Evolutionary conservation across 2,888 invertebrate genomes (phyloP).

Genomic region (Lochmaea capreae): DNA sequence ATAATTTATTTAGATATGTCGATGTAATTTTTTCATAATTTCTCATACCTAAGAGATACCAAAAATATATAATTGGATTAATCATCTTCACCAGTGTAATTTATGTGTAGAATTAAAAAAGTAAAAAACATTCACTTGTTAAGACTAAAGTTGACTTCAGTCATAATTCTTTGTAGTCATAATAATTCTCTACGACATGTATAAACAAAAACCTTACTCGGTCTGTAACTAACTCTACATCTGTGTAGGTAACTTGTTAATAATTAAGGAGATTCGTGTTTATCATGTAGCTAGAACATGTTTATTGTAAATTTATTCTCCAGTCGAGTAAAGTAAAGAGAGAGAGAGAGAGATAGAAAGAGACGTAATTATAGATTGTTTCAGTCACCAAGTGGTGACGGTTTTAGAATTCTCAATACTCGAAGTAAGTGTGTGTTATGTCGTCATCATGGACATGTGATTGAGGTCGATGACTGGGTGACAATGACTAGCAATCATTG

Average conservation of each 20-base stretch:
- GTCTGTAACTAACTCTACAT: slow-evolving; percentile 22
- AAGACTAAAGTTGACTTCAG: background rate
- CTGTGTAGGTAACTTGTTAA: slow-evolving; percentile 59
- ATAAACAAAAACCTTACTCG: slow-evolving; percentile 10
- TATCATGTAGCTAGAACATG: slow-evolving; percentile 62
- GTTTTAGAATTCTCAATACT: slow-evolving; percentile 31
- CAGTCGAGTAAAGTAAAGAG: slow-evolving; percentile 45
- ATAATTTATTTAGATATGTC: no score
- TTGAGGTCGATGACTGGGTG: slow-evolving; percentile 35
- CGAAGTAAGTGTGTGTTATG: slow-evolving; percentile 2
- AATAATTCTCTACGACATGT: background rate
- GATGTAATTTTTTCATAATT: no score
- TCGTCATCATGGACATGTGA: slow-evolving; percentile 17
- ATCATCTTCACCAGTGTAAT: no score
- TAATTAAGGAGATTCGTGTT: slow-evolving; percentile 63
- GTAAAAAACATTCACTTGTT: no score
- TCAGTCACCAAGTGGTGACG: slow-evolving; percentile 22
- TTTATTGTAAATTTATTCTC: slow-evolving; percentile 64
- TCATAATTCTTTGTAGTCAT: background rate
- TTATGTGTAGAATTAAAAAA: no score
- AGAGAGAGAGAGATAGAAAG: slow-evolving; percentile 22
- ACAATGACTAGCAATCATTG: slow-evolving; percentile 11
- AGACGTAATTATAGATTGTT: background rate
- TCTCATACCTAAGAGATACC: no score
- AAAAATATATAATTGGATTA: no score